Evolutionary conservation across 2,888 invertebrate species (phyloP).

Genomic region (Anaspis maculata): DNA sequence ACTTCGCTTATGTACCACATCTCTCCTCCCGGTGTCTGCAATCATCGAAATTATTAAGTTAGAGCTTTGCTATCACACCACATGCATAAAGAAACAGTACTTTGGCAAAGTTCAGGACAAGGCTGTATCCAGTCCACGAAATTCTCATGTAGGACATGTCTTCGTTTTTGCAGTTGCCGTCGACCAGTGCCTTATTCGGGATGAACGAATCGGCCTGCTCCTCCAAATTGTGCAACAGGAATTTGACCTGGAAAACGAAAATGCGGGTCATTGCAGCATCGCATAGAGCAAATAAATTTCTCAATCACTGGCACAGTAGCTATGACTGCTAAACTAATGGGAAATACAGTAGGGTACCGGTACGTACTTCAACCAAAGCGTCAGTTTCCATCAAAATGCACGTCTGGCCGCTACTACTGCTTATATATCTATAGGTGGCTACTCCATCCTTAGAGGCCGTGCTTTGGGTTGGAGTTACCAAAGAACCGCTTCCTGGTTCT

Average conservation of each 20-base stretch:
- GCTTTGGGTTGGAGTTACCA: slow-evolving; percentile 18
- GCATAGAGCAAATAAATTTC: too few relatives aligned
- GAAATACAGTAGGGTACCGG: slow-evolving; percentile 19
- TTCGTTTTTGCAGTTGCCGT: slow-evolving; percentile 67
- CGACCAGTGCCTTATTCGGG: slow-evolving; percentile 62
- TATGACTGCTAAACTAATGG: too few relatives aligned
- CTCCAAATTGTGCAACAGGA: slow-evolving; percentile 33
- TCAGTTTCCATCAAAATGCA: slow-evolving; percentile 74
- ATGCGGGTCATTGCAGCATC: slow-evolving; percentile 26
- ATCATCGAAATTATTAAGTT: too few relatives aligned
- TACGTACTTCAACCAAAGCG: slow-evolving; percentile 58
- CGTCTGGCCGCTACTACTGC: slow-evolving; percentile 58
- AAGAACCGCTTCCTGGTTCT: slow-evolving; percentile 19
- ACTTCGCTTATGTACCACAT: slow-evolving; percentile 80
- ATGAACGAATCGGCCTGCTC: slow-evolving; percentile 62
- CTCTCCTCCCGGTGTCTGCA: slow-evolving; percentile 85
- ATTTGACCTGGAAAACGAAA: too few relatives aligned
- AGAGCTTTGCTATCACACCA: too few relatives aligned
- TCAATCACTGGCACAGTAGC: too few relatives aligned
- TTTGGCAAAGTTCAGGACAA: slow-evolving; percentile 73
- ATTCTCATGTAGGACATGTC: slow-evolving; percentile 64
- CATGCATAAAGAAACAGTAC: too few relatives aligned
- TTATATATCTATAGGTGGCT: slow-evolving; percentile 58
- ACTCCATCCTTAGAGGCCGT: slow-evolving; percentile 26
- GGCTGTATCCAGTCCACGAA: slow-evolving; percentile 65